Evolutionary conservation across 2,797 vertebrate species (phyloP).

Genomic region (Ctenopoma multispine): DNA sequence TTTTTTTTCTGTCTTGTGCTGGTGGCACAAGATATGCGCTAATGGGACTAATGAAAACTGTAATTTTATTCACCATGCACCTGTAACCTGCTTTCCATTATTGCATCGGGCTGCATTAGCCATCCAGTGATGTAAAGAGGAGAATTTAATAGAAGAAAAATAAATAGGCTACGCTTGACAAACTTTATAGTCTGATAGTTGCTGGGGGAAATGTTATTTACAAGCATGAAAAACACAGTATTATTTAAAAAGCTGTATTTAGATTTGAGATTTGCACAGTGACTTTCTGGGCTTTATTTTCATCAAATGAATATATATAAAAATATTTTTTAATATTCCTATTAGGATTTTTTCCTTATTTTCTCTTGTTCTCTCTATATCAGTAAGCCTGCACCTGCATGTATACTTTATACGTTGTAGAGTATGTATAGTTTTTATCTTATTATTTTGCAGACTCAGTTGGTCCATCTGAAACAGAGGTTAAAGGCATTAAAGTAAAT

Average conservation of each 20-base stretch:
- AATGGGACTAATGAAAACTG: conserved; percentile 5
- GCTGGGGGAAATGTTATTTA: conserved; percentile 29
- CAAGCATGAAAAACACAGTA: conserved; percentile 11
- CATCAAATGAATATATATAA: neutral
- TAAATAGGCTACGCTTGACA: conserved; percentile 35
- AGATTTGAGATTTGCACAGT: neutral
- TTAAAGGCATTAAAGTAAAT: conserved; percentile 12
- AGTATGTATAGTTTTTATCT: neutral
- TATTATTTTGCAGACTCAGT: conserved; percentile 20
- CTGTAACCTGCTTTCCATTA: conserved; percentile 4
- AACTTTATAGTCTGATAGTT: conserved; percentile 18
- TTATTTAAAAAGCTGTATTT: conserved; percentile 11
- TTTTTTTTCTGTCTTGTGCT: neutral
- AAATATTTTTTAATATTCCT: no score
- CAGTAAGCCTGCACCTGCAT: neutral
- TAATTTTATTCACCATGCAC: conserved; percentile 12
- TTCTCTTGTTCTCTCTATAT: neutral
- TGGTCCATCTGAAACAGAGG: neutral
- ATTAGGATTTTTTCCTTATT: neutral
- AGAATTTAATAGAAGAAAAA: conserved; percentile 5
- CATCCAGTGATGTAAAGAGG: neutral
- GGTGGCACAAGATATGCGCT: neutral
- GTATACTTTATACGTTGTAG: no score
- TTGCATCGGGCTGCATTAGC: conserved; percentile 6
- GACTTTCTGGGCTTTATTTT: no score